Percentiles rank a stretch among this genome's conserved stretches.
Conservation (phyloP, 2,113 vertebrate genomes). For the Mormyrus iriodes region DNA sequence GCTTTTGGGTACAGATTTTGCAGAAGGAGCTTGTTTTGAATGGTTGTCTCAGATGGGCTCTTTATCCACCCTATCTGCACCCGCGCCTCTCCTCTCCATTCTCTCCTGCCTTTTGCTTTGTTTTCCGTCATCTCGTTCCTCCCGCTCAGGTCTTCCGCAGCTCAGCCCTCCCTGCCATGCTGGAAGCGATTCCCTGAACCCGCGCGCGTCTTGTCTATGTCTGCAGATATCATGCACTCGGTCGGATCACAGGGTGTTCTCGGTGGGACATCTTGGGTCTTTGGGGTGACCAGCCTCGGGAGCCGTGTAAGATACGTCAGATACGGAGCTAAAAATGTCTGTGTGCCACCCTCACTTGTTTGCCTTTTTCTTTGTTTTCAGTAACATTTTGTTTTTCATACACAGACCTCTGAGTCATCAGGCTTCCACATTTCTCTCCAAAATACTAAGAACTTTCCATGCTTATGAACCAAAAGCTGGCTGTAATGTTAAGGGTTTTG, state of each 20-base stretch:
- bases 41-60: background rate
- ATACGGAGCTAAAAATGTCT: background rate
- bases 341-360: background rate
- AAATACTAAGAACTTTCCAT: background rate
- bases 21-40: background rate
- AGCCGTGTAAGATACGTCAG: background rate
- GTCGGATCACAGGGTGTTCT: background rate
- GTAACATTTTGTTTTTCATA: background rate
- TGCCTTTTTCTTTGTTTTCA: background rate
- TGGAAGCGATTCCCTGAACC: background rate
- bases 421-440: background rate
- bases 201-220: background rate
- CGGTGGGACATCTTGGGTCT: background rate
- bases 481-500: background rate
- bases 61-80: background rate
- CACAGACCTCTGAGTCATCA: background rate
- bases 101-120: constrained; percentile 14
- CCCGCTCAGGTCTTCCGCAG: constrained; percentile 37
- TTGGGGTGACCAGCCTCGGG: background rate
- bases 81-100: constrained; percentile 16
- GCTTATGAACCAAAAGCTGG: background rate
- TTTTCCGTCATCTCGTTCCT: constrained; percentile 21
- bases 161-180: constrained; percentile 31
- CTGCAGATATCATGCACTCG: background rate
- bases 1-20: background rate